These are phyloP conservation scores for Rhopalosiphum padi DNA, from an alignment of 1,140 invertebrate species.

Conservation along the genomic window DNA sequence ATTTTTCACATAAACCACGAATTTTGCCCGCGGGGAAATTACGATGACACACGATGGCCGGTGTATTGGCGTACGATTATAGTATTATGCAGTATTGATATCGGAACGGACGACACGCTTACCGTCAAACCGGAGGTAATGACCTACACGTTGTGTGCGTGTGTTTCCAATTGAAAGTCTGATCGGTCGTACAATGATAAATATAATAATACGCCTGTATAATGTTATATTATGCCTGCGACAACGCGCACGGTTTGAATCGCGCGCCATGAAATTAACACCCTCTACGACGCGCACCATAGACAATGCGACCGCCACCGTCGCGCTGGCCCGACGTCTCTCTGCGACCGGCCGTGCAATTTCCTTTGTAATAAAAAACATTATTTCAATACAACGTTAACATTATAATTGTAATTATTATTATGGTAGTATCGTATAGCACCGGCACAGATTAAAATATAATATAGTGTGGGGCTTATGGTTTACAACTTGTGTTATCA, in stretches of 20 bases:
- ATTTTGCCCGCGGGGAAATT: no score
- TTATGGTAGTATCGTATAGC: no score
- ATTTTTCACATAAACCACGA: no score
- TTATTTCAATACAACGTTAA: neutral
- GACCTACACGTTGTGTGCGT: neutral
- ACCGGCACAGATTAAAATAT: no score
- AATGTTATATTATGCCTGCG: neutral
- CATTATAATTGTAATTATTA: neutral
- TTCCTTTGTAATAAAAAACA: neutral
- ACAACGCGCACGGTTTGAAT: neutral
- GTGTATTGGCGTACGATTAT: no score
- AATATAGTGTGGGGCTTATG: no score
- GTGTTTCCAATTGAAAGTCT: neutral
- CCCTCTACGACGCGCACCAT: neutral
- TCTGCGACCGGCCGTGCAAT: neutral
- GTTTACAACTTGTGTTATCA: no score
- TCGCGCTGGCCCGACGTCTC: no score
- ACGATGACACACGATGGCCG: no score
- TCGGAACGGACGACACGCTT: neutral
- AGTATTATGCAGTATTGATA: neutral
- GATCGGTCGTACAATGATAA: neutral
- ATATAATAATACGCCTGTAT: neutral
- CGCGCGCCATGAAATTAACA: neutral
- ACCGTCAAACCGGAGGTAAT: neutral
- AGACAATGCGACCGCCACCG: neutral